Percentiles rank a stretch among this genome's conserved stretches.
phyloP scores from a whole-genome alignment of 1,140 invertebrate species.

The Phortica variegata region DNA sequence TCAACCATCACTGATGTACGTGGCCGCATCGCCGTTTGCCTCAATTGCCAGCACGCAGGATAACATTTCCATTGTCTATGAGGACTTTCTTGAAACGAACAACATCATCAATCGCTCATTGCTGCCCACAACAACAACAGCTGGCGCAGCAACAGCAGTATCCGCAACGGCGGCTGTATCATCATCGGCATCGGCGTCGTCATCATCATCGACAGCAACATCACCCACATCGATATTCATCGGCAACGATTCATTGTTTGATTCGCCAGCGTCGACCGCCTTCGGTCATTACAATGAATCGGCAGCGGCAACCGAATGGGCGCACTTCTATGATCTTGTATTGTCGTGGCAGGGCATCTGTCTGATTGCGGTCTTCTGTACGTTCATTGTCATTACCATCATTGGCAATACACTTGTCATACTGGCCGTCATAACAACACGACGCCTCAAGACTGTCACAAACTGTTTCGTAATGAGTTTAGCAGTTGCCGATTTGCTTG shows the following conservation, averaged over 20 bases:
- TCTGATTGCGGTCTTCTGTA: conserved; percentile 58
- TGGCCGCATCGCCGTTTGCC: conserved; percentile 38
- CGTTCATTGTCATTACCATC: conserved; percentile 66
- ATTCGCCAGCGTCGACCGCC: conserved; percentile 18
- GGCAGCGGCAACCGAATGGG: conserved; percentile 43
- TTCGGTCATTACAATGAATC: conserved; percentile 47
- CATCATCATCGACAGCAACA: conserved; percentile 20
- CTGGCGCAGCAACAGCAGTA: not conserved
- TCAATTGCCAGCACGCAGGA: conserved; percentile 26
- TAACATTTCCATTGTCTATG: conserved; percentile 38
- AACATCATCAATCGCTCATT: conserved; percentile 22
- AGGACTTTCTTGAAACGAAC: conserved; percentile 24
- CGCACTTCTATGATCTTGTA: conserved; percentile 50
- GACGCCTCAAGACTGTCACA: conserved; percentile 85
- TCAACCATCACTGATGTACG: conserved; percentile 41
- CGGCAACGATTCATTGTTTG: not conserved
- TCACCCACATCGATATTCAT: too few species aligned
- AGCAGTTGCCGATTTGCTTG: conserved; percentile 86
- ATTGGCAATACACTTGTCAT: conserved; percentile 91
- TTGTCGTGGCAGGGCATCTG: conserved; percentile 53
- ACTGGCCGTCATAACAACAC: conserved; percentile 85
- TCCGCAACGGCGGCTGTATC: not conserved
- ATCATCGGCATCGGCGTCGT: conserved; percentile 5
- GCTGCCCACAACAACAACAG: conserved; percentile 7
- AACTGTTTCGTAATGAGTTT: conserved; percentile 94